A percentile compares a stretch with the other conserved stretches of the same genome.
phyloP scores from a whole-genome alignment of 2,888 invertebrate species.

The Coremacera marginata region DNA sequence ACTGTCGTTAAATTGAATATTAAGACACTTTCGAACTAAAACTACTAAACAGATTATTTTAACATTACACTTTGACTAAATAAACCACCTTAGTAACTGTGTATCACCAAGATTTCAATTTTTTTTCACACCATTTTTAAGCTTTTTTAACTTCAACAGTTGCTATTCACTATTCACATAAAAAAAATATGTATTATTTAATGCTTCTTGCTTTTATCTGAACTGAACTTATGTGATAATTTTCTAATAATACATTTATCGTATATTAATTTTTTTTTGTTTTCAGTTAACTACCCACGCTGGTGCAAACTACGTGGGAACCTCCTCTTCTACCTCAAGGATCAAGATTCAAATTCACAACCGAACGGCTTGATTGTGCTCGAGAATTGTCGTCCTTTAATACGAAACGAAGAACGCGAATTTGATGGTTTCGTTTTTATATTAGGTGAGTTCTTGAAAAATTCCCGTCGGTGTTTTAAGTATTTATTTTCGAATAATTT shows the following conservation, averaged over 20 bases:
- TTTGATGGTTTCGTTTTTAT: constrained; percentile 84
- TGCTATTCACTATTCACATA: too few species aligned
- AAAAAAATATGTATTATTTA: too few species aligned
- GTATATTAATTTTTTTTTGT: constrained; percentile 42
- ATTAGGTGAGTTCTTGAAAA: constrained; percentile 74
- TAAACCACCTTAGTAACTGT: too few species aligned
- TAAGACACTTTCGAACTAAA: background rate
- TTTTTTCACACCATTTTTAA: background rate
- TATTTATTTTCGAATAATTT: constrained; percentile 3
- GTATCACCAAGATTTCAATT: constrained; percentile 4
- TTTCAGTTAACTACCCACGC: constrained; percentile 81
- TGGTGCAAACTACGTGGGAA: constrained; percentile 95
- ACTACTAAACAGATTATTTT: constrained; percentile 3
- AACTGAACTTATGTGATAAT: too few species aligned
- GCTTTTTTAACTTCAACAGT: too few species aligned
- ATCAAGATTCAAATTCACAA: constrained; percentile 88
- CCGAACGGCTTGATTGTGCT: constrained; percentile 89
- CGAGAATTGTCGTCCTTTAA: constrained; percentile 86
- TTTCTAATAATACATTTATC: too few species aligned
- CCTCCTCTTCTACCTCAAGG: constrained; percentile 92
- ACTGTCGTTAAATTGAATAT: background rate
- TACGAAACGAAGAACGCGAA: constrained; percentile 72
- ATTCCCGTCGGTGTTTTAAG: background rate
- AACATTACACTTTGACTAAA: too few species aligned
- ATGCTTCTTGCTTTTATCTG: too few species aligned